Evolutionary conservation across 2,113 vertebrate genomes (phyloP), one percentile per base, ranked within the genome.

Genomic region (Gorsachius goisagi): DNA sequence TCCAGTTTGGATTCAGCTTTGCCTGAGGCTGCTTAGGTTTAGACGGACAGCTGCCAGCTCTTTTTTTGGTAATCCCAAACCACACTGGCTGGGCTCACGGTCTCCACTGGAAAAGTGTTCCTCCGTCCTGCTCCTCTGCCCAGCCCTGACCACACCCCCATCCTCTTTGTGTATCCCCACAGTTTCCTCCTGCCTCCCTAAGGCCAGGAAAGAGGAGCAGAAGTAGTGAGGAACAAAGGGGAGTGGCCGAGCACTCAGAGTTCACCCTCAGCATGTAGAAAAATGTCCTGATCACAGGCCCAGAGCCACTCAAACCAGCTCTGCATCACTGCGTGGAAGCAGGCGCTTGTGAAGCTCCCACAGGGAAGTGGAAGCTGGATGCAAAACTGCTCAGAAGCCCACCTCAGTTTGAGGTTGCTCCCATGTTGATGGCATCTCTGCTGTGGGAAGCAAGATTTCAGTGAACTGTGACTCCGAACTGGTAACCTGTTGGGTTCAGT

Each of bases 1-100:
- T 88, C 75, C 44, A 92, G 74, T 35, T 62, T 69, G 58, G 83
- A 66, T 80, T 93, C 37, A 53, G 45, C 50, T 93, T 64, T 86
- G 63, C 30, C 85, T n/a, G 45, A 90, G 67, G 55, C 68, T 93
- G 59, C 24, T 45, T 2, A 2, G 59, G 77, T 44, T 85, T 53
- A 83, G 55, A 41, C 45, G 93, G 71, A 85, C 35, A 80, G 71
- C 45, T 80, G 71, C 78, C 94, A 90, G 62, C 32, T 37, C 15
- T 60, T 79, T 52, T 52, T 80, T 64, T 33, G 16, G 45, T 58
- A 66, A 90, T 67, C 63, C 68, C 60, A 86, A 69, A 76, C 63
- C 88, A 59, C 72, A 15, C 23, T 45, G 55, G 47, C 56, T 71
- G 23, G 47, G 21, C 13, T 93, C 27, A 73, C 18, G 2, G 1